These are phyloP conservation scores for Danio aesculapii DNA, from an alignment of 2,797 vertebrate species.

Conservation along the genomic window DNA sequence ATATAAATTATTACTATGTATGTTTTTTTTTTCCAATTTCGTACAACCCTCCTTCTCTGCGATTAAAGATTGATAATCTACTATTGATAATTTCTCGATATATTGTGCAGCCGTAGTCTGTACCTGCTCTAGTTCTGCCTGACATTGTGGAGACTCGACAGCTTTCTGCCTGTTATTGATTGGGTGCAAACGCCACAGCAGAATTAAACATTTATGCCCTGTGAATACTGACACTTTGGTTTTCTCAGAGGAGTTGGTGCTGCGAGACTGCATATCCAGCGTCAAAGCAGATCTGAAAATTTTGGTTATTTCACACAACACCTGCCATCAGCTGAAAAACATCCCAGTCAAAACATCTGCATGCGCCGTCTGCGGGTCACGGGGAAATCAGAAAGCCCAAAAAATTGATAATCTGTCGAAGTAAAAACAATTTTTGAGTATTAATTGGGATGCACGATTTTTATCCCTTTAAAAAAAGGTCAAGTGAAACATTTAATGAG, in stretches of 20 bases:
- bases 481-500: constrained; percentile 64
- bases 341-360: neutral
- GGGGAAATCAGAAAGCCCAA: neutral
- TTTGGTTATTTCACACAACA: neutral
- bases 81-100: too few species aligned
- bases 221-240: constrained; percentile 30
- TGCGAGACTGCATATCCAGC: neutral
- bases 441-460: constrained; percentile 41
- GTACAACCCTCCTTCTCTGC: too few species aligned
- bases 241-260: neutral
- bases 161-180: constrained; percentile 58
- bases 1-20: too few species aligned
- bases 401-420: neutral
- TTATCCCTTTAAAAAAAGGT: constrained; percentile 59
- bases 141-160: constrained; percentile 31
- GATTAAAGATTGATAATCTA: too few species aligned
- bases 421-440: neutral
- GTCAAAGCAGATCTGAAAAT: constrained; percentile 8
- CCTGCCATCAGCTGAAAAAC: neutral
- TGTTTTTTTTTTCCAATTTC: too few species aligned
- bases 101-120: neutral
- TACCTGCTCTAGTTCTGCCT: constrained; percentile 30
- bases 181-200: constrained; percentile 43
- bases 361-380: neutral
- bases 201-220: constrained; percentile 60